phyloP scores from a whole-genome alignment of 1,140 invertebrate species.

The Panagrolaimus sp. region DNA sequence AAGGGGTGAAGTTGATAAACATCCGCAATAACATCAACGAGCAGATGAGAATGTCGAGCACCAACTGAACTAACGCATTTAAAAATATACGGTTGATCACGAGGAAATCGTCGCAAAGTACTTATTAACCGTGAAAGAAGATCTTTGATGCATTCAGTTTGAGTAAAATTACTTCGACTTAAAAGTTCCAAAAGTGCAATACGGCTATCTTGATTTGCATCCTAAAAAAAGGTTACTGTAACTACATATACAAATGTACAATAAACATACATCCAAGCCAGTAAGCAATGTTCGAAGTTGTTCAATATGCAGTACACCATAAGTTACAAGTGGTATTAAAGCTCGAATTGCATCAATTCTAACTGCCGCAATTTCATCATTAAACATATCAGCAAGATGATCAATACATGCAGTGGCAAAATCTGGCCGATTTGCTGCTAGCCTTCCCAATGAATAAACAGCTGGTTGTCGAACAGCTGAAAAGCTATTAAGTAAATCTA shows the following conservation, averaged over 20 bases:
- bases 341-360: constrained; percentile 52
- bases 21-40: constrained; percentile 78
- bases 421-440: constrained; percentile 74
- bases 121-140: constrained; percentile 82
- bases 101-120: constrained; percentile 85
- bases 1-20: constrained; percentile 87
- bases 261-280: constrained; percentile 66
- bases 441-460: constrained; percentile 81
- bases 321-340: constrained; percentile 58
- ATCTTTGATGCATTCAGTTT: constrained; percentile 81
- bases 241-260: too few relatives aligned
- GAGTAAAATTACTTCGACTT: constrained; percentile 77
- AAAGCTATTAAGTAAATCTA: not conserved
- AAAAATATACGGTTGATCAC: constrained; percentile 66
- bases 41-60: constrained; percentile 76
- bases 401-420: constrained; percentile 83
- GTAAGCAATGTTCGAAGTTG: constrained; percentile 90
- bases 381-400: constrained; percentile 99
- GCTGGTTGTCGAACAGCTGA: constrained; percentile 85
- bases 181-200: constrained; percentile 86
- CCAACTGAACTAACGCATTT: constrained; percentile 81
- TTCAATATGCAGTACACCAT: constrained; percentile 82
- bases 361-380: constrained; percentile 91
- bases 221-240: constrained; percentile 55
- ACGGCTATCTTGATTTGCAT: constrained; percentile 84